phyloP scores from a whole-genome alignment of 2,797 vertebrate species.

The Neopelma chrysocephalum region DNA sequence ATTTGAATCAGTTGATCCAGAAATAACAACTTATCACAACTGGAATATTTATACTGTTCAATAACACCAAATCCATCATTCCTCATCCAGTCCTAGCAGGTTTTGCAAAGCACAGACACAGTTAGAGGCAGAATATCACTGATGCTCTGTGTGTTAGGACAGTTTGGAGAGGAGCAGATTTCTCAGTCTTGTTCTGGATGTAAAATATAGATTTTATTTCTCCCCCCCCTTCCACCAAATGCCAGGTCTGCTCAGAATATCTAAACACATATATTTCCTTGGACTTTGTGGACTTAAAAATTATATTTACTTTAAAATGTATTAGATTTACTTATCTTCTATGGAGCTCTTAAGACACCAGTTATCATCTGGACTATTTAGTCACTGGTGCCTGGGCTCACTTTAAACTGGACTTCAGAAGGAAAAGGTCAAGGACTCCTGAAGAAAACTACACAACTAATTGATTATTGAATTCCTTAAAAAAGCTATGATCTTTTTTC shows the following conservation, averaged over 20 bases:
- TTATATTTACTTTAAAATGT: neutral
- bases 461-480: conserved; percentile 30
- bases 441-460: neutral
- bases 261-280: neutral
- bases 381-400: neutral
- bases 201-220: neutral
- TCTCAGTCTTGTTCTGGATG: neutral
- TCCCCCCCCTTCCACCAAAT: neutral
- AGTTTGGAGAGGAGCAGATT: neutral
- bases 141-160: neutral
- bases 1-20: neutral
- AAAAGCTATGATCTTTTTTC: neutral
- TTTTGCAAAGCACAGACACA: neutral
- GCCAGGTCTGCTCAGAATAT: neutral
- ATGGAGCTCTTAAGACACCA: neutral
- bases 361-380: neutral
- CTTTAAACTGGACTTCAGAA: conserved; percentile 36
- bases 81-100: neutral
- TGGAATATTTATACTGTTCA: neutral
- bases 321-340: neutral
- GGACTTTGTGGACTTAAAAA: neutral
- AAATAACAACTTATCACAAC: neutral
- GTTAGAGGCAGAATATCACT: neutral
- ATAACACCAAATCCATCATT: neutral
- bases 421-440: conserved; percentile 37